These are phyloP conservation scores for Lochmaea crataegi DNA, from an alignment of 2,888 invertebrate species.

Conservation along the genomic window DNA sequence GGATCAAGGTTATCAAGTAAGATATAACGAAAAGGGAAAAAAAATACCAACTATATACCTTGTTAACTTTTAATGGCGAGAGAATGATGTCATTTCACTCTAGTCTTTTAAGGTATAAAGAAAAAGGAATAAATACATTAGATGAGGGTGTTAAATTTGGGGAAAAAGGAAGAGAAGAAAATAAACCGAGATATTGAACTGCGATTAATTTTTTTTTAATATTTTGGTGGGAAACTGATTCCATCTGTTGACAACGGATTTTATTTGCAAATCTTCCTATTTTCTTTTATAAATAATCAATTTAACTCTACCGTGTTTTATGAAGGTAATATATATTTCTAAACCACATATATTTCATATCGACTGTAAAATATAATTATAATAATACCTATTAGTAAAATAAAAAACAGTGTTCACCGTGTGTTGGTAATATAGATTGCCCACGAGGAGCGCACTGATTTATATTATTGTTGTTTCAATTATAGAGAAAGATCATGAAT, in stretches of 20 bases:
- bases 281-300: too few species aligned
- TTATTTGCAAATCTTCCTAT: too few species aligned
- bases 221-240: too few species aligned
- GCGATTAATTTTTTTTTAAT: too few species aligned
- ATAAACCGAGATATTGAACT: too few species aligned
- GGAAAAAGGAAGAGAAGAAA: neutral
- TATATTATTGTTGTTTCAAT: constrained; percentile 7
- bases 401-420: neutral
- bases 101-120: neutral
- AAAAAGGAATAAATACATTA: neutral
- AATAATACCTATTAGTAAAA: neutral
- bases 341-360: neutral
- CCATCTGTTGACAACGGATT: too few species aligned
- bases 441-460: neutral
- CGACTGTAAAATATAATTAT: neutral
- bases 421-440: neutral
- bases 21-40: constrained; percentile 2
- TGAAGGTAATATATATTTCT: too few species aligned
- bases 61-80: constrained; percentile 7
- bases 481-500: neutral
- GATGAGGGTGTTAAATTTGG: neutral
- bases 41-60: constrained; percentile 7
- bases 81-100: constrained; percentile 9
- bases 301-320: too few species aligned
- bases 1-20: constrained; percentile 15